Base-by-base conservation (phyloP, 2,888 invertebrate species). In the Empis livida region DNA sequence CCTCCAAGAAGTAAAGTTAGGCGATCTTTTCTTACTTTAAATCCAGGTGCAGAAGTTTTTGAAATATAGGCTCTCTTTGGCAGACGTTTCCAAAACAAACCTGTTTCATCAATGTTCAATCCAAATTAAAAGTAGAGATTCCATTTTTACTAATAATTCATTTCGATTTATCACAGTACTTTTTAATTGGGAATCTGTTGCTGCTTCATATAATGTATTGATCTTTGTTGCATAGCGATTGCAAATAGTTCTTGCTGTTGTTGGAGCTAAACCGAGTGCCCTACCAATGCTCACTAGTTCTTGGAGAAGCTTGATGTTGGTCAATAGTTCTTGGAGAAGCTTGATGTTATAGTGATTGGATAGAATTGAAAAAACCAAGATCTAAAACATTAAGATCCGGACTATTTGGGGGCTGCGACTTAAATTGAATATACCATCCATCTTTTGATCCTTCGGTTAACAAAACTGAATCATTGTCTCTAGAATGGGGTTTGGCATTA, bases 221-320 rank as follows among this genome's bases (percentile, higher is more conserved):
- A 32, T 32, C 9, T 32, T 4, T 32, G 4, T 32, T 32, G 32
- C 32, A 32, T 32, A 4, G 32, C 32, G 32, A 32, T 32, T 32
- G 32, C 32, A 32, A 44, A 49, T 49, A 46, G 46, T 49, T 39
- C 48, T 37, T 15, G 46, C 38, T 41, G 49, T 49, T 23, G 46
- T 49, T 32, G 44, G 46, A 46, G 32, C 32, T 32, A 32, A 9
- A 4, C 32, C 32, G 32, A 32, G 32, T 5, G 32, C 32, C 9
- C 32, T 32, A 32, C 32, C 32, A 32, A 32, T 32, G 20, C 5
- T 20, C 20, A 20, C 3, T 20, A 20, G 20, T 20, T 20, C 5
- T 20, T 5, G 20, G 20, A 20, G 20, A 20, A 20, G 20, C 20
- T 20, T 20, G 20, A 20, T 20, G 20, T 20, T 20, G 4, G 5